Conservation (phyloP, 2,888 invertebrate genomes). For the Cylindroiulus punctatus region DNA sequence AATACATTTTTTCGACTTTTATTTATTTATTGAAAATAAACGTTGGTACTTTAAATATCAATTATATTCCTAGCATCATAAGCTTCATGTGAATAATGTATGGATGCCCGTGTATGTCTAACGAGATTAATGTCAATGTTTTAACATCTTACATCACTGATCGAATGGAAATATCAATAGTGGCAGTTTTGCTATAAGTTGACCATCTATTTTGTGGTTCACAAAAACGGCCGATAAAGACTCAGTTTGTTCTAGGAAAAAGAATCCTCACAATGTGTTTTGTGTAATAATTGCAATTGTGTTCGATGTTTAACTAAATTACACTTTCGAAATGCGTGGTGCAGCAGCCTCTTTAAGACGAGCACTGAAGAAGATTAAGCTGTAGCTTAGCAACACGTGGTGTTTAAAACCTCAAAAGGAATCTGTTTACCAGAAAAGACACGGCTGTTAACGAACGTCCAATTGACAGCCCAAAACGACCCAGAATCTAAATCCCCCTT, state of each 20-base stretch:
- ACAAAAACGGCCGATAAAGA: background rate
- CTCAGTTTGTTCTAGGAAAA: no score
- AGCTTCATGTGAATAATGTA: no score
- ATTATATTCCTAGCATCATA: no score
- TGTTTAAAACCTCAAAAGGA: background rate
- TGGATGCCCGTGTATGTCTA: no score
- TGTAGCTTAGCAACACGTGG: slow-evolving; percentile 24
- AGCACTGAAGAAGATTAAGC: background rate
- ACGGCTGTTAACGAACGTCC: background rate
- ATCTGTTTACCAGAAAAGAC: slow-evolving; percentile 30
- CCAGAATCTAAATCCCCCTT: background rate
- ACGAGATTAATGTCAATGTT: no score
- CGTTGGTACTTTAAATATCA: background rate
- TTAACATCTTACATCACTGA: no score
- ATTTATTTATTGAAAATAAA: background rate
- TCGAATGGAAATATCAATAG: no score
- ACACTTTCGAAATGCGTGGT: background rate
- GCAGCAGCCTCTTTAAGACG: background rate
- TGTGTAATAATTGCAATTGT: background rate
- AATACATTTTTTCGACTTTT: no score
- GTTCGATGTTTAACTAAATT: background rate
- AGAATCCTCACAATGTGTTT: no score
- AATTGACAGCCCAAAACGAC: slow-evolving; percentile 19
- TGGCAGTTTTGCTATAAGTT: background rate
- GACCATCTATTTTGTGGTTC: background rate